Evolutionary conservation across 2,797 vertebrate genomes (phyloP), one percentile per base, ranked within the genome.

Genomic region (Cryptoblepharus egeriae): DNA sequence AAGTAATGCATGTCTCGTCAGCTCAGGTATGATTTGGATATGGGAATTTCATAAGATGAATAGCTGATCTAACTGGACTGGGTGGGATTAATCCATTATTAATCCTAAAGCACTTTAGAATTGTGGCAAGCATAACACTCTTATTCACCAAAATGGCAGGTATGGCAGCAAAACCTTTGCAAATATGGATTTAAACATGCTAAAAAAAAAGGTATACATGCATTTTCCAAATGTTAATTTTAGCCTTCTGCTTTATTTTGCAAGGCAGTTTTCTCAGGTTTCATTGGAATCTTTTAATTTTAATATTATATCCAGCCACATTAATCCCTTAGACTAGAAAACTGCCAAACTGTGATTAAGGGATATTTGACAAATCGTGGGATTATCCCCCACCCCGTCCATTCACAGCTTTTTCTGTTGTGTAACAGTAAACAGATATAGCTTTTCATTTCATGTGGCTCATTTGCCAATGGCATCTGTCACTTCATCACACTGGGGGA

Each of bases 331-430:
- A 77, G 71, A 79, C 71, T 84, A 89, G 75, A 91, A 91, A 92
- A 88, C 61, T 85, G 74, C 86, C 93, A 95, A 88, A 91, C 85
- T 88, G 86, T 92, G 88, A 93, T 93, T 92, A 92, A 92, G 81
- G 83, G 77, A 94, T 83, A 89, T 88, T 90, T 90, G 87, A 91
- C 84, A 88, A 89, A 70, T 94, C 90, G 58, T 77, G 85, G 83
- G 79, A 2, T 0, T 92, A 88, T 91, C 90, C 26, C 12, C 57
- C 42, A 68, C 39, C 39, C 81, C 67, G 68, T 20, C 9, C 74
- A 82, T 63, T 92, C 79, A 69, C 83, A 77, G 2, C 26, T 92
- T 89, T 87, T 75, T 45, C 87, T 90, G 75, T 92, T 93, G 90
- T 69, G 55, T 92, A 94, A 93, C 45, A 87, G 67, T 85, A 93